phyloP scores from a whole-genome alignment of 2,888 invertebrate genomes.

The Luperina testacea region DNA sequence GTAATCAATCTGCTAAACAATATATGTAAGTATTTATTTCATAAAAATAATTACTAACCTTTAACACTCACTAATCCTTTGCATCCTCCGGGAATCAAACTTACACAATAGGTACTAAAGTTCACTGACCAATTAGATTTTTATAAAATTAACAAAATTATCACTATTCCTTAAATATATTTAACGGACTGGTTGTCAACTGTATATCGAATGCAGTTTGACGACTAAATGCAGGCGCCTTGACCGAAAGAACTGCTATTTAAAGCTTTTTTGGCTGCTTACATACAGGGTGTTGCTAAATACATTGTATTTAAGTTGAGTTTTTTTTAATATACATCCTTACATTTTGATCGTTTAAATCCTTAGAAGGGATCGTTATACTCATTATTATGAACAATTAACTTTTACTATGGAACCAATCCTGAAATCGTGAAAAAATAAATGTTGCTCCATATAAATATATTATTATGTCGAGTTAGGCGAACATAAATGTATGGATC shows the following conservation, averaged over 20 bases:
- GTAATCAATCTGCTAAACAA: too few relatives aligned
- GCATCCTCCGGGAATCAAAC: background rate
- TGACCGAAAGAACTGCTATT: slow-evolving; percentile 14
- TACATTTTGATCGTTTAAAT: too few relatives aligned
- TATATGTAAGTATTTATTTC: too few relatives aligned
- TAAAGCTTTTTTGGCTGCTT: background rate
- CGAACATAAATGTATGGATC: too few relatives aligned
- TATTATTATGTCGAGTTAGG: too few relatives aligned
- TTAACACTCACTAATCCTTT: background rate
- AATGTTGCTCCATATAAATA: too few relatives aligned
- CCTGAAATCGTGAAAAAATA: too few relatives aligned
- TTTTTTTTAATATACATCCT: background rate
- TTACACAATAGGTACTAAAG: background rate
- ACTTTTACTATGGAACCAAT: too few relatives aligned
- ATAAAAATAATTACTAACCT: slow-evolving; percentile 13
- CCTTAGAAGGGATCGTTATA: too few relatives aligned
- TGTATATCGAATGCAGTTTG: background rate
- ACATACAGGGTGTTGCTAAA: background rate
- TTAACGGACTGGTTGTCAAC: background rate
- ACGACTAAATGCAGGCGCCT: slow-evolving; percentile 8
- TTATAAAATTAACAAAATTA: background rate
- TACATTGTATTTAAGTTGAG: background rate
- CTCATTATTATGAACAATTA: too few relatives aligned
- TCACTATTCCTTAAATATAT: background rate
- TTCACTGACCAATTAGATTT: background rate